phyloP scores from a whole-genome alignment of 2,888 invertebrate species.

The Andrena flavipes region DNA sequence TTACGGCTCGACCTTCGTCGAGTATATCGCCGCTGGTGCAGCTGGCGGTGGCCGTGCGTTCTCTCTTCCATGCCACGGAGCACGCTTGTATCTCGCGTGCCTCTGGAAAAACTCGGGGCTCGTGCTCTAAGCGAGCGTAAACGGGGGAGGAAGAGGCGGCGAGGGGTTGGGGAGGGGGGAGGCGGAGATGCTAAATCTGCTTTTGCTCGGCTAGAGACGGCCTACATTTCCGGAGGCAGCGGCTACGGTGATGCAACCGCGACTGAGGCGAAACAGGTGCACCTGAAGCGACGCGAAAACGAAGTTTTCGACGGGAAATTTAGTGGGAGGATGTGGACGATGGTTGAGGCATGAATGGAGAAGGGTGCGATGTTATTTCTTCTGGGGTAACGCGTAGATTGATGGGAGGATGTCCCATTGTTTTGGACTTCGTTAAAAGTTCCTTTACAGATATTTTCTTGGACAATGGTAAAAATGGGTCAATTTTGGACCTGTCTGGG shows the following conservation, averaged over 20 bases:
- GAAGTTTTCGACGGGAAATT: constrained; percentile 40
- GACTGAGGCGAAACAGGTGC: constrained; percentile 62
- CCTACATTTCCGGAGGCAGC: constrained; percentile 68
- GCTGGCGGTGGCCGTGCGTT: not conserved
- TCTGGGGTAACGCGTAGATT: not conserved
- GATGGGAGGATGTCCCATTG: not conserved
- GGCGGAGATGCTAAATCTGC: constrained; percentile 65
- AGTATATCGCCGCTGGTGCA: constrained; percentile 33
- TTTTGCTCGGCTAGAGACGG: constrained; percentile 56
- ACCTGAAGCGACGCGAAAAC: constrained; percentile 31
- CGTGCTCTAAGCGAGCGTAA: constrained; percentile 12
- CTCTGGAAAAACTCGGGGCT: constrained; percentile 60
- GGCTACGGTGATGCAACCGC: constrained; percentile 58
- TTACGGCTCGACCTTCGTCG: constrained; percentile 59
- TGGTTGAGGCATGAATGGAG: not conserved
- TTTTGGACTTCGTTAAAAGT: not conserved
- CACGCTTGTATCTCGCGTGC: constrained; percentile 34
- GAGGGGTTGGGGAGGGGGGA: not conserved
- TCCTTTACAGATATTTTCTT: too few species aligned
- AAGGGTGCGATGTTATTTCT: constrained; percentile 3
- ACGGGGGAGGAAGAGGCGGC: not conserved
- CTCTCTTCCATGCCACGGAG: constrained; percentile 44
- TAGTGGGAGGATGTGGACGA: not conserved
- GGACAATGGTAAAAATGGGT: too few species aligned
- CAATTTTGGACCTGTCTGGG: too few species aligned